Evolutionary conservation across 2,888 invertebrate genomes (phyloP).

Genomic region (Lepidochitona cinerea): DNA sequence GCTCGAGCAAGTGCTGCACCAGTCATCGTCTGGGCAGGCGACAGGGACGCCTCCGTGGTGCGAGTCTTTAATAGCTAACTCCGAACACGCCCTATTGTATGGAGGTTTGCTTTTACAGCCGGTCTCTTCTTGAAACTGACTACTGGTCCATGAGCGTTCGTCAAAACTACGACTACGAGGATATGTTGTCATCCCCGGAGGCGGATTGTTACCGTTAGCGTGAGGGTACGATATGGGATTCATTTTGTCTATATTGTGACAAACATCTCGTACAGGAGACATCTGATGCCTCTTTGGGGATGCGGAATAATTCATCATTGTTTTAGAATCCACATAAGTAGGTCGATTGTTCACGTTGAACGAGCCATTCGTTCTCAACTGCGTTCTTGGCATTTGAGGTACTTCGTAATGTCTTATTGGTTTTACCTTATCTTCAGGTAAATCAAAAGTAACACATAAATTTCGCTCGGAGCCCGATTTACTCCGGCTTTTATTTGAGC

Average conservation of each 20-base stretch:
- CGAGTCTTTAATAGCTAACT: background rate
- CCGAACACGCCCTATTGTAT: background rate
- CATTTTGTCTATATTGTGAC: slow-evolving; percentile 54
- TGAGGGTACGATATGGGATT: slow-evolving; percentile 64
- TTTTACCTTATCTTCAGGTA: slow-evolving; percentile 13
- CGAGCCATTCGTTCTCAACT: background rate
- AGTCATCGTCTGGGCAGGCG: slow-evolving; percentile 73
- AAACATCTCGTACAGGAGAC: background rate
- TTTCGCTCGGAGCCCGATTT: slow-evolving; percentile 62
- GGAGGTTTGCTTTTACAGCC: background rate
- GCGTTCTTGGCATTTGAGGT: background rate
- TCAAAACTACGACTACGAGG: slow-evolving; percentile 62
- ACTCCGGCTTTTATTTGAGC: slow-evolving; percentile 35
- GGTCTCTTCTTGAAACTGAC: slow-evolving; percentile 1
- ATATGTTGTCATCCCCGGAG: slow-evolving; percentile 26
- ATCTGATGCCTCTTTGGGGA: background rate
- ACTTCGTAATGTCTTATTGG: background rate
- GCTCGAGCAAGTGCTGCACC: slow-evolving; percentile 86
- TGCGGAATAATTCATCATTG: background rate
- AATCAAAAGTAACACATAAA: slow-evolving; percentile 47
- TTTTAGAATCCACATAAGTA: background rate
- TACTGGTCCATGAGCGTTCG: slow-evolving; percentile 42
- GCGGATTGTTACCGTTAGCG: background rate
- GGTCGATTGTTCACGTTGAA: background rate
- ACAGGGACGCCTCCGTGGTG: too few relatives aligned